These are phyloP conservation scores for Cistogaster globosa DNA, from an alignment of 2,888 invertebrate genomes.

Conservation along the genomic window DNA sequence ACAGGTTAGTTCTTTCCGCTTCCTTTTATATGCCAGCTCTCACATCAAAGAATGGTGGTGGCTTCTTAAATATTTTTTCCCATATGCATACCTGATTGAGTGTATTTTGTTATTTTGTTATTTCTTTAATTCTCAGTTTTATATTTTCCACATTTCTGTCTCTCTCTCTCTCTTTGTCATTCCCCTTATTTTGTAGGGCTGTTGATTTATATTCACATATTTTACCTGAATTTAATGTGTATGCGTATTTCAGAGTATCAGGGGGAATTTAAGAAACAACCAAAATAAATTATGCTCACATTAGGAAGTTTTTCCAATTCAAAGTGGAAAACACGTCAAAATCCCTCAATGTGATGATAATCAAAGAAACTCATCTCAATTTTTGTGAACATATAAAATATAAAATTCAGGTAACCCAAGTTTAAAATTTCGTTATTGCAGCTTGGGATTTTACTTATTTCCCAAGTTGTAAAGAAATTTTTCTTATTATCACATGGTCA, in stretches of 20 bases:
- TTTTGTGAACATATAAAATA: slow-evolving; percentile 4
- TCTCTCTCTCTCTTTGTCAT: slow-evolving; percentile 41
- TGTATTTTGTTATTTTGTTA: slow-evolving; percentile 29
- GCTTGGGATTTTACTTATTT: slow-evolving; percentile 25
- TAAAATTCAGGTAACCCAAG: slow-evolving; percentile 36
- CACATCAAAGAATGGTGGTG: slow-evolving; percentile 72
- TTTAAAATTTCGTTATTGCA: slow-evolving; percentile 17
- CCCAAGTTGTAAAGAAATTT: slow-evolving; percentile 46
- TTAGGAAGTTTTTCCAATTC: slow-evolving; percentile 71
- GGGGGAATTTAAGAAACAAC: slow-evolving; percentile 33
- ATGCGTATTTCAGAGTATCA: slow-evolving; percentile 1
- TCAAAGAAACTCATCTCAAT: slow-evolving; percentile 53
- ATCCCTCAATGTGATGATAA: slow-evolving; percentile 67
- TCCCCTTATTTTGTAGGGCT: slow-evolving; percentile 59
- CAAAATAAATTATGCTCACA: slow-evolving; percentile 36
- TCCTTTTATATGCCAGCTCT: slow-evolving; percentile 77
- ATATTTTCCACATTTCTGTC: background rate
- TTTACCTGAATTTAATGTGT: slow-evolving; percentile 30
- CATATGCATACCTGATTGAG: slow-evolving; percentile 67
- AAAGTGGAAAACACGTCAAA: slow-evolving; percentile 71
- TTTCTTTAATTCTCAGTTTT: slow-evolving; percentile 18
- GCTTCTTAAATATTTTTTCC: slow-evolving; percentile 72
- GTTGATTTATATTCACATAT: slow-evolving; percentile 38
- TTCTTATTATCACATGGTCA: slow-evolving; percentile 41
- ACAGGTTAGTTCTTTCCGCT: slow-evolving; percentile 79